Conservation (phyloP, 2,888 invertebrate genomes). For the Trissonchulus latispiculum region DNA sequence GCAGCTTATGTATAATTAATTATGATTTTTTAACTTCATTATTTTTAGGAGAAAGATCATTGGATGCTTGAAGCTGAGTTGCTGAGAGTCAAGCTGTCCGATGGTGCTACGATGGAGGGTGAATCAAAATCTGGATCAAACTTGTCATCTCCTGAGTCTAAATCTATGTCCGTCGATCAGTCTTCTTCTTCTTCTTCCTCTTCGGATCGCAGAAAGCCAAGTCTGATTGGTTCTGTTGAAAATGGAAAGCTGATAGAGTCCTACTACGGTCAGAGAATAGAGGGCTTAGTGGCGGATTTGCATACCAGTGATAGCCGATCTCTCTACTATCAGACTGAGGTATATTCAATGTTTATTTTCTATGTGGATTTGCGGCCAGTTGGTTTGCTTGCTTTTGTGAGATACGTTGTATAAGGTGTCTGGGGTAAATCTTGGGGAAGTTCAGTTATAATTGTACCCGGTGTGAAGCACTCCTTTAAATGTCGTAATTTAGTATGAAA, state of each 20-base stretch:
- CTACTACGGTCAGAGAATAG: conserved; percentile 55
- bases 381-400: too few species aligned
- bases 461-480: too few species aligned
- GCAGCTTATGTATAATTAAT: too few species aligned
- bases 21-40: not conserved
- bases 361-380: too few species aligned
- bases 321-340: conserved; percentile 50
- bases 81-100: conserved; percentile 51
- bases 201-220: not conserved
- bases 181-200: too few species aligned
- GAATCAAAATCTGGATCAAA: not conserved
- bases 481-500: too few species aligned
- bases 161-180: not conserved
- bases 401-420: too few species aligned
- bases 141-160: not conserved
- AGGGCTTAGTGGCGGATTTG: conserved; percentile 52
- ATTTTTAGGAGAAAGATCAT: conserved; percentile 57
- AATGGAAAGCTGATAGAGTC: conserved; percentile 43
- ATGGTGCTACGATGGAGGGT: not conserved
- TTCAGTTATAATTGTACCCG: too few species aligned
- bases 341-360: too few species aligned
- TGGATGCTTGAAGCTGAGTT: conserved; percentile 65
- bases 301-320: conserved; percentile 51
- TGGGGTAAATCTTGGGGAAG: too few species aligned
- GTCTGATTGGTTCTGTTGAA: not conserved